Evolutionary conservation across 2,888 invertebrate genomes (phyloP), one percentile per base, ranked within the genome.

Genomic region (Tineola bisselliella): DNA sequence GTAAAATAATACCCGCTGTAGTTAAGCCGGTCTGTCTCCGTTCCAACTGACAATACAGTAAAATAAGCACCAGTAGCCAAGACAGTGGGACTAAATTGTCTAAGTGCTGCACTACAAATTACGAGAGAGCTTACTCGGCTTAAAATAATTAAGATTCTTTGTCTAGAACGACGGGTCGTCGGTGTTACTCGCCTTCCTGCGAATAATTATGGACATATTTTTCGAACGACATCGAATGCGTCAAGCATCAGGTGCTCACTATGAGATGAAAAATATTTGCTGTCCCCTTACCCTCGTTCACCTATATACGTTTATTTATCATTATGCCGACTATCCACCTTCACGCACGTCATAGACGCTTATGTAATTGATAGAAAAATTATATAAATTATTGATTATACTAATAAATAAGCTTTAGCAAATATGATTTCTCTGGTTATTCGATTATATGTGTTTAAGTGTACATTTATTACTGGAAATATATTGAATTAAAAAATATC

Each of bases 131-230:
- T 76, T 70, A 74, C 75, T 76, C 75, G 73, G 79, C 78, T 84
- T 80, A 77, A 84, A 82, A 58, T 58, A 58, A 84, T 84, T 84
- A 84, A 81, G 76, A 79, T 77, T 78, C 78, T 81, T 82, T 80
- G 79, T 82, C 71, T 62, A 33, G 58, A 58, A 58, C 58, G 58
- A 33, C 33, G 54, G 54, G 33, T 25, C 30, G 56, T 25, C 30
- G 56, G 56, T 56, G 56, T 56, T 25, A 25, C 48, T 10, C 48
- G 48, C 10, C 15, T 13, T 48, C 25, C 54, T 54, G 25, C 54
- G 12, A 54, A 54, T 48, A 48, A 8, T 17, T 48, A 13, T 3
- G 10, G 38, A 38, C 48, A 48, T 48, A 48, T 48, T 48, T 15
- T 15, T n/a, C 15, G 15, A 48, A 48, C 11, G 38, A 48, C 15